phyloP scores from a whole-genome alignment of 1,140 invertebrate genomes.

The Microplitis demolitor region DNA sequence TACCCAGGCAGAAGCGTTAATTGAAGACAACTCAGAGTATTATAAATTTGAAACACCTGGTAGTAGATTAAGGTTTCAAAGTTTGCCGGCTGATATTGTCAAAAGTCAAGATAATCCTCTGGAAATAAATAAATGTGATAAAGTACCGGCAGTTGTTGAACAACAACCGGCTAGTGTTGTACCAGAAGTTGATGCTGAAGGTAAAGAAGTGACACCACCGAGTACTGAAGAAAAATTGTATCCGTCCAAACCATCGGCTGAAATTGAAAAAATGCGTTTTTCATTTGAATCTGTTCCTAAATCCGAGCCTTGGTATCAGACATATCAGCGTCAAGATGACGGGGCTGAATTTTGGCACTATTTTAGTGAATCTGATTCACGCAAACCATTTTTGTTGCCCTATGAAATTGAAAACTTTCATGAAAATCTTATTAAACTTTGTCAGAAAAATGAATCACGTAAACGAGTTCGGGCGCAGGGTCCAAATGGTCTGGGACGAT shows the following conservation, averaged over 20 bases:
- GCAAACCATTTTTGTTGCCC: constrained; percentile 73
- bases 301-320: constrained; percentile 78
- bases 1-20: constrained; percentile 66
- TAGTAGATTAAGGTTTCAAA: constrained; percentile 62
- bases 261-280: constrained; percentile 71
- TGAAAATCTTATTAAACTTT: constrained; percentile 42
- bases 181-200: constrained; percentile 41
- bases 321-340: constrained; percentile 75
- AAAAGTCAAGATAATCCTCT: neutral
- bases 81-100: constrained; percentile 24
- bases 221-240: constrained; percentile 43
- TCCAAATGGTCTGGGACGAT: constrained; percentile 56
- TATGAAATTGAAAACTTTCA: constrained; percentile 71
- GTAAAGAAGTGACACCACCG: constrained; percentile 57
- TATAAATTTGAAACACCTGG: constrained; percentile 69
- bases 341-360: constrained; percentile 66
- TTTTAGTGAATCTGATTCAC: constrained; percentile 57
- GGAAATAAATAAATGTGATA: neutral
- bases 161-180: neutral
- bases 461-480: constrained; percentile 24
- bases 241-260: constrained; percentile 63
- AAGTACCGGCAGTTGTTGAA: neutral
- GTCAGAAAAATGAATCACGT: constrained; percentile 42
- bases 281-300: constrained; percentile 76
- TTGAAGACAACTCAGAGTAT: constrained; percentile 67